A percentile compares a stretch with the other conserved stretches of the same genome.
phyloP scores from a whole-genome alignment of 2,888 invertebrate genomes.

The Bibio marci region DNA sequence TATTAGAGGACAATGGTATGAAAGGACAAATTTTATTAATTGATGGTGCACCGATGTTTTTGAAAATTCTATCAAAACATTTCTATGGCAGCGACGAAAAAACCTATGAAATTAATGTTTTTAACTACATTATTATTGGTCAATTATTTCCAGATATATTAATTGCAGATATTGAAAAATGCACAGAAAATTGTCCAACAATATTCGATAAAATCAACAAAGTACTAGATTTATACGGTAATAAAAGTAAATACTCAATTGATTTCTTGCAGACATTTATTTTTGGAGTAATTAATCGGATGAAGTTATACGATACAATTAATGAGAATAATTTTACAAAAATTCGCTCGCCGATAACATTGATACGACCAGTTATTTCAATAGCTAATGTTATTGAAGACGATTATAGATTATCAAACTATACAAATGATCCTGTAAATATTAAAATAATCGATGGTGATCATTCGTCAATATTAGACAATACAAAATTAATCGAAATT shows the following conservation, averaged over 20 bases:
- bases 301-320: conserved; percentile 37
- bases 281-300: conserved; percentile 33
- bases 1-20: conserved; percentile 48
- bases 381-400: conserved; percentile 39
- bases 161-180: too few relatives aligned
- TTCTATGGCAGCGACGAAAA: conserved; percentile 11
- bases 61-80: neutral
- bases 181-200: conserved; percentile 31
- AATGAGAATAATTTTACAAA: too few relatives aligned
- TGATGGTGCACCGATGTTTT: conserved; percentile 52
- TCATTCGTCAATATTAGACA: conserved; percentile 51
- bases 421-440: conserved; percentile 37
- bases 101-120: conserved; percentile 42
- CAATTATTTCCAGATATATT: too few relatives aligned
- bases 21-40: conserved; percentile 54
- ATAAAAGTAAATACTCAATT: too few relatives aligned
- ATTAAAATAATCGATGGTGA: conserved; percentile 51
- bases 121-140: too few relatives aligned
- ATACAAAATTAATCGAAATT: conserved; percentile 40
- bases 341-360: conserved; percentile 37
- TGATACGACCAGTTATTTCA: conserved; percentile 41
- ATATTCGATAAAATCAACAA: conserved; percentile 38
- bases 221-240: conserved; percentile 28
- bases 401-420: conserved; percentile 45
- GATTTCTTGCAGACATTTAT: conserved; percentile 28